Evolutionary conservation across 2,113 vertebrate genomes (phyloP).

Genomic region (Ariopsis seemanni): DNA sequence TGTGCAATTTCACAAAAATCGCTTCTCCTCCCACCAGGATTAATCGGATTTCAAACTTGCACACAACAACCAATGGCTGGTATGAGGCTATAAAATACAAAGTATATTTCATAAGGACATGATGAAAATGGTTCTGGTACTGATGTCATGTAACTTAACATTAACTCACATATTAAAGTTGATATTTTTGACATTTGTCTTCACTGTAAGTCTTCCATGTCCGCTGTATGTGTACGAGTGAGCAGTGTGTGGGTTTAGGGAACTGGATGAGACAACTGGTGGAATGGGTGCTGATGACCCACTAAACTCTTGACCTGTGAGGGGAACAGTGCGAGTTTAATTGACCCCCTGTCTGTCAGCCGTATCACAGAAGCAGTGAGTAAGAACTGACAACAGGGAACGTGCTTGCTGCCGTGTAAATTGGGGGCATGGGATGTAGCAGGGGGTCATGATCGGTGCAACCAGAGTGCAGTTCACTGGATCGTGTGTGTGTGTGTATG

Average conservation of each 20-base stretch:
- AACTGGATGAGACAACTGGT: conserved; percentile 63
- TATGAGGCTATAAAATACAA: background rate
- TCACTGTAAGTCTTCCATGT: background rate
- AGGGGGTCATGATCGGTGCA: conserved; percentile 43
- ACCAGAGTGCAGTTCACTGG: conserved; percentile 66
- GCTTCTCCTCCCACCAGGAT: no score
- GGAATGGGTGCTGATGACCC: conserved; percentile 64
- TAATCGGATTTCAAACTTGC: no score
- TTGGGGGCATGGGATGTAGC: conserved; percentile 60
- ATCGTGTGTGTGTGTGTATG: conserved; percentile 48
- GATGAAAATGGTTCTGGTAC: background rate
- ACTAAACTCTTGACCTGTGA: conserved; percentile 76
- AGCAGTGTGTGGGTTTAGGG: background rate
- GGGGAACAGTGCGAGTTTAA: conserved; percentile 71
- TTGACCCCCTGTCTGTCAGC: conserved; percentile 61
- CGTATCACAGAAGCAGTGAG: conserved; percentile 60
- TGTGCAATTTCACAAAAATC: no score
- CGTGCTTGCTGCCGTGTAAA: conserved; percentile 69
- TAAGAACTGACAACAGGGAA: conserved; percentile 68
- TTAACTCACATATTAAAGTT: background rate
- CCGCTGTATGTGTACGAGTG: background rate
- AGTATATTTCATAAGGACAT: background rate
- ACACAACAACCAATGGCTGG: no score
- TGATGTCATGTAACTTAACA: background rate
- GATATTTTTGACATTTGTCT: background rate